These are phyloP conservation scores for Omphaloscelis lunosa DNA, from an alignment of 2,888 invertebrate genomes.

Conservation along the genomic window DNA sequence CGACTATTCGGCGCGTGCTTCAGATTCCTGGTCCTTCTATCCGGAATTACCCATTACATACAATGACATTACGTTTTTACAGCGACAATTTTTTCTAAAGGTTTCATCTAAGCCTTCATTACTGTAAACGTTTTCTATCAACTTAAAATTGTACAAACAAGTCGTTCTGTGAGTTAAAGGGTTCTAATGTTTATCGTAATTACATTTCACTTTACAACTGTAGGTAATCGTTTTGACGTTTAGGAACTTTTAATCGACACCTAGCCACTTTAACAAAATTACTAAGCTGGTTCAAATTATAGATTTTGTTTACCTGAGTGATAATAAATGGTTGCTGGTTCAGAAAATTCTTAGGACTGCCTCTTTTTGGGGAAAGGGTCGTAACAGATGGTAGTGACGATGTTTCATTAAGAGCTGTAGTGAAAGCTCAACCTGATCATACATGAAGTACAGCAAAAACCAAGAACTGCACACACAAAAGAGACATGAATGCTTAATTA, in stretches of 20 bases:
- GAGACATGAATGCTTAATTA: slow-evolving; percentile 51
- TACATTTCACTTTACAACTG: slow-evolving; percentile 58
- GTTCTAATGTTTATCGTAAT: slow-evolving; percentile 76
- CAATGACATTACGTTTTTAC: slow-evolving; percentile 88
- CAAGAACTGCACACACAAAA: slow-evolving; percentile 2
- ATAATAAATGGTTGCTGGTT: slow-evolving; percentile 63
- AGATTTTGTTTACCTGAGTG: slow-evolving; percentile 38
- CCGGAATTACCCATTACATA: slow-evolving; percentile 87
- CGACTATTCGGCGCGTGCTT: slow-evolving; percentile 88
- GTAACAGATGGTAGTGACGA: slow-evolving; percentile 10
- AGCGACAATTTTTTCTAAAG: slow-evolving; percentile 78
- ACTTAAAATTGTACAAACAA: slow-evolving; percentile 84
- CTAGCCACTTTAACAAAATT: slow-evolving; percentile 61
- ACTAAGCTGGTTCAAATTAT: slow-evolving; percentile 57
- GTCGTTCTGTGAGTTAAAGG: slow-evolving; percentile 74
- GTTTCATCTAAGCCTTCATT: slow-evolving; percentile 84
- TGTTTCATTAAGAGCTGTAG: not conserved
- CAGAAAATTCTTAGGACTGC: slow-evolving; percentile 20
- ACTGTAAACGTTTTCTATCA: slow-evolving; percentile 86
- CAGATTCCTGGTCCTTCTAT: slow-evolving; percentile 81
- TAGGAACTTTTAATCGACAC: slow-evolving; percentile 65
- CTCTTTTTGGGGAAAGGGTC: slow-evolving; percentile 23
- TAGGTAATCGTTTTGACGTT: slow-evolving; percentile 59
- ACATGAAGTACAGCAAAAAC: not conserved
- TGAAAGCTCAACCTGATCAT: not conserved